A percentile compares a stretch with the other conserved stretches of the same genome.
phyloP scores from a whole-genome alignment of 1,140 invertebrate genomes.

The Diorhabda elongata region DNA sequence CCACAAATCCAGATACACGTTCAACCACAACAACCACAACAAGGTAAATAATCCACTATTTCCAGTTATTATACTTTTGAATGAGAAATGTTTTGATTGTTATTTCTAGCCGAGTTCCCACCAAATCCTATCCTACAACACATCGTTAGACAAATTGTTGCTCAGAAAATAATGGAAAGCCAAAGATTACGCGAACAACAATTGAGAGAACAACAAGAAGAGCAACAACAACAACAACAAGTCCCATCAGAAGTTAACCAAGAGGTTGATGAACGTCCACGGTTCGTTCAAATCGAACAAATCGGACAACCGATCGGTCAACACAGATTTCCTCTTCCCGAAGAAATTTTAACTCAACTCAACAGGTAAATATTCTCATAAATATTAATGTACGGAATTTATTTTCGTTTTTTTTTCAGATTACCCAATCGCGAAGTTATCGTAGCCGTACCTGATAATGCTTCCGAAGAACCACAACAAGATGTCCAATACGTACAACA shows the following conservation, averaged over 20 bases:
- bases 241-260: slow-evolving; percentile 13
- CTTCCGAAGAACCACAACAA: slow-evolving; percentile 35
- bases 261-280: slow-evolving; percentile 18
- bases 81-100: too few relatives aligned
- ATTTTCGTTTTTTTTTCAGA: slow-evolving; percentile 21
- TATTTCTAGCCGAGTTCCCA: slow-evolving; percentile 26
- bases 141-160: slow-evolving; percentile 45
- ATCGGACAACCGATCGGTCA: slow-evolving; percentile 46
- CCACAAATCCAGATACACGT: slow-evolving; percentile 14
- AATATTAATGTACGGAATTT: background rate
- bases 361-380: slow-evolving; percentile 31
- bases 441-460: slow-evolving; percentile 39
- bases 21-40: slow-evolving; percentile 24
- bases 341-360: slow-evolving; percentile 55
- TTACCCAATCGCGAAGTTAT: slow-evolving; percentile 47
- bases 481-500: slow-evolving; percentile 33
- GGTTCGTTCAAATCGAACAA: slow-evolving; percentile 37
- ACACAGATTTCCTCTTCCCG: slow-evolving; percentile 53
- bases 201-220: slow-evolving; percentile 17
- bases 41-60: slow-evolving; percentile 11
- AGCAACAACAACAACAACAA: slow-evolving; percentile 23
- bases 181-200: slow-evolving; percentile 26
- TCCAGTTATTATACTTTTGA: too few relatives aligned
- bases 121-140: slow-evolving; percentile 44
- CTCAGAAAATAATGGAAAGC: slow-evolving; percentile 43